Conservation (phyloP, 1,140 invertebrate species). For the Leptoteleia sp. region DNA sequence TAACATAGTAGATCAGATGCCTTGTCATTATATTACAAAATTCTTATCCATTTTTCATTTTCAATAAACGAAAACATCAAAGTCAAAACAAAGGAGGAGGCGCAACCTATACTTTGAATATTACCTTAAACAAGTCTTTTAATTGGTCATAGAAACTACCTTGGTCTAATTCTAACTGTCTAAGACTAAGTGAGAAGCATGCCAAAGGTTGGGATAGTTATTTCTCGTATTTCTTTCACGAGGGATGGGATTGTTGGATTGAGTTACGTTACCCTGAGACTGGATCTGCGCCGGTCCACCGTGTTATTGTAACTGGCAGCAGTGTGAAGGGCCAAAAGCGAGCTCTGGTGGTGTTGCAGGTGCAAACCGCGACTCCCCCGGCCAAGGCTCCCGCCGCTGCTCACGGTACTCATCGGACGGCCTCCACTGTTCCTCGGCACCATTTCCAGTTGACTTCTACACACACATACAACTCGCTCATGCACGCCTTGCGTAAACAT, state of each 20-base stretch:
- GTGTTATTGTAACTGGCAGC: slow-evolving; percentile 75
- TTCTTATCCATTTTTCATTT: no score
- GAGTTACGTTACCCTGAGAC: slow-evolving; percentile 78
- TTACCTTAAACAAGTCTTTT: background rate
- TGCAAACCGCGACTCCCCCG: slow-evolving; percentile 76
- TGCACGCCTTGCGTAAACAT: slow-evolving; percentile 73
- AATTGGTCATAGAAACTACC: background rate
- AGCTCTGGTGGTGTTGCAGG: slow-evolving; percentile 78
- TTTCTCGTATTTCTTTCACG: no score
- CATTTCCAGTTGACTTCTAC: slow-evolving; percentile 80
- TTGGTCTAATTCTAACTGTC: slow-evolving; percentile 1
- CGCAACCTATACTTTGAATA: no score
- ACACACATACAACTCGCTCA: slow-evolving; percentile 76
- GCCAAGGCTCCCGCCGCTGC: slow-evolving; percentile 76
- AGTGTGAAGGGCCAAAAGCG: slow-evolving; percentile 77
- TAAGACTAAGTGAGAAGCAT: slow-evolving; percentile 12
- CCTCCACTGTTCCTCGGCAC: slow-evolving; percentile 76
- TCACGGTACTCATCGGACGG: slow-evolving; percentile 77
- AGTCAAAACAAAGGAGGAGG: no score
- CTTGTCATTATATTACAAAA: no score
- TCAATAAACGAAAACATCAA: no score
- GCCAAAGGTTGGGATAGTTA: background rate
- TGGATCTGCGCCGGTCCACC: slow-evolving; percentile 78
- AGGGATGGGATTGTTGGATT: no score
- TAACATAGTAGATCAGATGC: no score